Percentiles rank a stretch among this genome's conserved stretches.
Evolutionary conservation across 2,113 vertebrate species (phyloP).

Genomic region (Callipepla squamata): DNA sequence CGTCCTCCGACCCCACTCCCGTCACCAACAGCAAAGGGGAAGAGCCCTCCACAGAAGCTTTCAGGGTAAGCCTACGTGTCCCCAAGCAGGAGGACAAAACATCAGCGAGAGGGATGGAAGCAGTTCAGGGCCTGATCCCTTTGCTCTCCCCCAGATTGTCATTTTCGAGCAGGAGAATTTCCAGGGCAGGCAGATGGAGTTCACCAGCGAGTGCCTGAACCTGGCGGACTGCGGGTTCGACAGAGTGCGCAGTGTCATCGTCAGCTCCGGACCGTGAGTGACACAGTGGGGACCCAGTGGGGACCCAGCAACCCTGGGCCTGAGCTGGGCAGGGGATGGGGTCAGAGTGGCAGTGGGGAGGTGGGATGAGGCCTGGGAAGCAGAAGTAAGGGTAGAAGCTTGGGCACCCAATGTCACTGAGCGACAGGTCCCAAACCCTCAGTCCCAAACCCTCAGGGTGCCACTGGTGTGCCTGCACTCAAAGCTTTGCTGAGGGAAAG

Average conservation of each 20-base stretch:
- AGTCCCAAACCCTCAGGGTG: neutral
- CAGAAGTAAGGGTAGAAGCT: neutral
- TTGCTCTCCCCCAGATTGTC: conserved; percentile 79
- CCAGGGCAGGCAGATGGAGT: conserved; percentile 90
- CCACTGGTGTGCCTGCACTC: fast-evolving
- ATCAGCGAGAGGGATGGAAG: neutral
- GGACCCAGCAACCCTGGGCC: neutral
- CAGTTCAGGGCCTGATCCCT: neutral
- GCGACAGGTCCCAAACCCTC: neutral
- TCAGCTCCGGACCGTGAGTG: conserved; percentile 93
- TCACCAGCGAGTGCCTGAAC: conserved; percentile 90
- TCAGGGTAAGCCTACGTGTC: conserved; percentile 82
- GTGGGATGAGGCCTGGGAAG: neutral
- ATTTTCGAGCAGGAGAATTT: conserved; percentile 96
- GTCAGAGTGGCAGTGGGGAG: neutral
- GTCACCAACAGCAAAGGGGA: conserved; percentile 81
- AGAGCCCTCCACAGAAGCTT: conserved; percentile 82
- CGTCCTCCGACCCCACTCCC: conserved; percentile 21
- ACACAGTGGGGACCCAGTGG: neutral
- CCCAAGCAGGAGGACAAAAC: fast-evolving
- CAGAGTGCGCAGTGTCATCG: conserved; percentile 90
- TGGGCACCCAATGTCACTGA: too few relatives aligned
- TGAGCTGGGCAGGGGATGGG: fast-evolving
- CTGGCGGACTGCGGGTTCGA: conserved; percentile 89
- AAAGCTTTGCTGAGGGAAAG: neutral